phyloP scores from a whole-genome alignment of 2,113 vertebrate species.

The Natator depressus region DNA sequence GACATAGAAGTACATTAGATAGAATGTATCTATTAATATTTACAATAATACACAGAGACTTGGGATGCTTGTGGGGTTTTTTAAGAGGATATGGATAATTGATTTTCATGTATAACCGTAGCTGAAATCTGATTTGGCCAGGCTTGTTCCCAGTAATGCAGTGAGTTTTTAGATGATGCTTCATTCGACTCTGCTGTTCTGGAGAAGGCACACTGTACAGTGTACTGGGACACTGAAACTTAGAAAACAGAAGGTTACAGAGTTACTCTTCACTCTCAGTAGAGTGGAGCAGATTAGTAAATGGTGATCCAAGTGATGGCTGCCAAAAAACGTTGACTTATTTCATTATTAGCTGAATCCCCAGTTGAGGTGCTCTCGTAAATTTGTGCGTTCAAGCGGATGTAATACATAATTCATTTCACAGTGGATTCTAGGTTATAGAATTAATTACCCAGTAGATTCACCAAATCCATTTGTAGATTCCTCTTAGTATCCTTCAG shows the following conservation, averaged over 20 bases:
- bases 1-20: not conserved
- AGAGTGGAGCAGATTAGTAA: not conserved
- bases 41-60: not conserved
- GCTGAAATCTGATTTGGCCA: not conserved
- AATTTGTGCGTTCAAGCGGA: not conserved
- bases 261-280: not conserved
- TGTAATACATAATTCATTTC: not conserved
- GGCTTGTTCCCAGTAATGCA: not conserved
- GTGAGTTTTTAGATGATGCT: not conserved
- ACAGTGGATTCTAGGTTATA: not conserved
- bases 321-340: not conserved
- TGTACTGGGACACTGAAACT: not conserved
- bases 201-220: not conserved
- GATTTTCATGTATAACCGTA: not conserved
- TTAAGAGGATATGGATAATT: not conserved
- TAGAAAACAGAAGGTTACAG: not conserved
- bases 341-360: not conserved
- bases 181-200: not conserved
- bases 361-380: not conserved
- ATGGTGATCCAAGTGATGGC: not conserved
- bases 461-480: not conserved
- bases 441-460: not conserved
- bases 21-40: not conserved
- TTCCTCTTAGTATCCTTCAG: not conserved
- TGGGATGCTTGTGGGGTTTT: not conserved